Percentiles rank a stretch among this genome's conserved stretches.
Evolutionary conservation across 2,797 vertebrate genomes (phyloP).

Genomic region (Centroberyx gerrardi): DNA sequence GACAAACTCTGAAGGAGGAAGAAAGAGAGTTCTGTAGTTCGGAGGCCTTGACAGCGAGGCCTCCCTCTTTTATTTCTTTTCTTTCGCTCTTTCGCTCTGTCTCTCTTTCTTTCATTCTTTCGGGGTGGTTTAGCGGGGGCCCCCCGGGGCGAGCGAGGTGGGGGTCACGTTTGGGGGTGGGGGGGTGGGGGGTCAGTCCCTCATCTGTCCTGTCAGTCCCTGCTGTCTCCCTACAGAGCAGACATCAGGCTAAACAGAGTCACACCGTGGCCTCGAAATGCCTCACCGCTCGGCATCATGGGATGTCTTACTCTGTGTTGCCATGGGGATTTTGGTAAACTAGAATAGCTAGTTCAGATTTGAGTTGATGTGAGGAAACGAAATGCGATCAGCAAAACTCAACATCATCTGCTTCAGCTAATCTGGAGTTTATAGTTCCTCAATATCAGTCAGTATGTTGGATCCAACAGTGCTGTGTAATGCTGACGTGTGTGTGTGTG

Average conservation of each 20-base stretch:
- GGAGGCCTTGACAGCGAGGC: conserved; percentile 68
- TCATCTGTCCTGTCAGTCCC: conserved; percentile 36
- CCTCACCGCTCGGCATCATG: too few relatives aligned
- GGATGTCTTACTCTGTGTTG: too few relatives aligned
- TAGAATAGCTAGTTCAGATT: too few relatives aligned
- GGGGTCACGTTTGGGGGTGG: conserved; percentile 22
- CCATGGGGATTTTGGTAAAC: too few relatives aligned
- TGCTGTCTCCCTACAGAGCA: background rate
- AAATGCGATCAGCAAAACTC: too few relatives aligned
- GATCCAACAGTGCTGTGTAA: too few relatives aligned
- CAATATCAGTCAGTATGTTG: background rate
- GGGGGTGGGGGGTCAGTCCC: conserved; percentile 41
- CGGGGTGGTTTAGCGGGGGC: conserved; percentile 30
- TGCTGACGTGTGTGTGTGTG: too few relatives aligned
- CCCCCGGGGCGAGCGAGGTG: conserved; percentile 47
- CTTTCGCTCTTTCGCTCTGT: conserved; percentile 58
- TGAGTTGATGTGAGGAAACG: too few relatives aligned
- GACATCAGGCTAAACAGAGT: too few relatives aligned
- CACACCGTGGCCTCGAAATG: too few relatives aligned
- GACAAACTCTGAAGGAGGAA: conserved; percentile 48
- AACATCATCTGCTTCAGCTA: too few relatives aligned
- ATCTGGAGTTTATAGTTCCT: too few relatives aligned
- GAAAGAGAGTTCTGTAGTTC: conserved; percentile 60
- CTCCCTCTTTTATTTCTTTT: conserved; percentile 66
- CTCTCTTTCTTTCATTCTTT: conserved; percentile 60